Evolutionary conservation across 2,113 vertebrate species (phyloP).

Genomic region (Tretioscincus oriximinensis): DNA sequence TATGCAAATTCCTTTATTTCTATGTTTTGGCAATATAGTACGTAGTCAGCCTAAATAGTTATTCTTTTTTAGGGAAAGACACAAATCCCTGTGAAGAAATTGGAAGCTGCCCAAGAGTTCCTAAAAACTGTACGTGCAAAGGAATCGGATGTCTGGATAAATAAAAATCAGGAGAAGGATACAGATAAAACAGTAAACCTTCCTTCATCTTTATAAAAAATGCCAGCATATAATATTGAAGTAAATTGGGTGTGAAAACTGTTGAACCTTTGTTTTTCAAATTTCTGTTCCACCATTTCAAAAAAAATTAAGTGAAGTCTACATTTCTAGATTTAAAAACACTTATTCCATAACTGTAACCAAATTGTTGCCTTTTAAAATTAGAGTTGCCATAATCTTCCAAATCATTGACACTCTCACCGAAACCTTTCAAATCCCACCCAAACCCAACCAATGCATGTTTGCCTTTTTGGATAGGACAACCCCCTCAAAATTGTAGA

Average conservation of each 20-base stretch:
- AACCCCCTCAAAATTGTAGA: too few relatives aligned
- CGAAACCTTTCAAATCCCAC: too few relatives aligned
- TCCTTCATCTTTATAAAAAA: neutral
- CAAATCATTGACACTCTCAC: neutral
- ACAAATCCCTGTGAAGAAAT: constrained; percentile 64
- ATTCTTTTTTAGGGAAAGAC: constrained; percentile 72
- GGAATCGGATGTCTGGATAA: constrained; percentile 26
- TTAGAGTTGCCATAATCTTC: too few relatives aligned
- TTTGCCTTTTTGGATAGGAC: too few relatives aligned
- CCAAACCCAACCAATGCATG: too few relatives aligned
- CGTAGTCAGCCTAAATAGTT: too few relatives aligned
- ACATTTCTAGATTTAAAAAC: neutral
- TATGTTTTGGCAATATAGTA: too few relatives aligned
- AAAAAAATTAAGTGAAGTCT: too few relatives aligned
- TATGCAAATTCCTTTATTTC: neutral
- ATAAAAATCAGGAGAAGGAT: constrained; percentile 27
- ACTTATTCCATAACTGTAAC: neutral
- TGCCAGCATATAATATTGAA: constrained; percentile 32
- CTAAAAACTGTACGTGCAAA: constrained; percentile 62
- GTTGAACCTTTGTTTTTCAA: neutral
- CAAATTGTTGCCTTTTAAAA: neutral
- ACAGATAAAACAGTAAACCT: constrained; percentile 9
- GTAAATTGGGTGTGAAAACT: constrained; percentile 43
- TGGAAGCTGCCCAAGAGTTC: constrained; percentile 69
- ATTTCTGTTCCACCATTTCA: neutral